phyloP scores from a whole-genome alignment of 2,113 vertebrate genomes.

The Platichthys flesus region DNA sequence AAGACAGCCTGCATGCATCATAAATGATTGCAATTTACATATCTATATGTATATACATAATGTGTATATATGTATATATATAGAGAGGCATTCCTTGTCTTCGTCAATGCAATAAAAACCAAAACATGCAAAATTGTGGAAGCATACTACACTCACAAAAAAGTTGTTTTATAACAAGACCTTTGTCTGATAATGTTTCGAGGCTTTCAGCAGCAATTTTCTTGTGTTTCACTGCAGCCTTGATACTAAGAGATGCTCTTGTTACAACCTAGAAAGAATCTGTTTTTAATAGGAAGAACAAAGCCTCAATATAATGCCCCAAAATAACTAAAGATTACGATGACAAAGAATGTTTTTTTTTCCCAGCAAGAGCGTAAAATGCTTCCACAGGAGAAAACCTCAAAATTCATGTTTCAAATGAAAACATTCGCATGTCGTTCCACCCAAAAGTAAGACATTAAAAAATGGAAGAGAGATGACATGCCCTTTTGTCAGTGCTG shows the following conservation, averaged over 20 bases:
- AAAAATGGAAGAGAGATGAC: constrained; percentile 61
- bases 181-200: constrained; percentile 12
- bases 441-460: constrained; percentile 54
- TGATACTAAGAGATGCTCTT: constrained; percentile 32
- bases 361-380: constrained; percentile 65
- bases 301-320: not conserved
- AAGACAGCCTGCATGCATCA: constrained; percentile 73
- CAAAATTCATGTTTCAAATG: constrained; percentile 57
- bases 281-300: constrained; percentile 17
- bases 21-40: constrained; percentile 47
- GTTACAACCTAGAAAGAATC: constrained; percentile 30
- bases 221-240: not conserved
- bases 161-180: constrained; percentile 46
- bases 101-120: constrained; percentile 74
- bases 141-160: constrained; percentile 67
- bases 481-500: constrained; percentile 72
- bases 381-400: constrained; percentile 69
- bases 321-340: not conserved
- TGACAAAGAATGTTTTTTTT: constrained; percentile 30
- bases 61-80: constrained; percentile 45
- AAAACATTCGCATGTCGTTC: constrained; percentile 64
- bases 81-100: constrained; percentile 73
- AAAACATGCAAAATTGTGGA: constrained; percentile 79
- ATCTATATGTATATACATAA: constrained; percentile 39
- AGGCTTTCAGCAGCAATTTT: not conserved